phyloP scores from a whole-genome alignment of 2,888 invertebrate species.

The Hypselothyrea guttata region DNA sequence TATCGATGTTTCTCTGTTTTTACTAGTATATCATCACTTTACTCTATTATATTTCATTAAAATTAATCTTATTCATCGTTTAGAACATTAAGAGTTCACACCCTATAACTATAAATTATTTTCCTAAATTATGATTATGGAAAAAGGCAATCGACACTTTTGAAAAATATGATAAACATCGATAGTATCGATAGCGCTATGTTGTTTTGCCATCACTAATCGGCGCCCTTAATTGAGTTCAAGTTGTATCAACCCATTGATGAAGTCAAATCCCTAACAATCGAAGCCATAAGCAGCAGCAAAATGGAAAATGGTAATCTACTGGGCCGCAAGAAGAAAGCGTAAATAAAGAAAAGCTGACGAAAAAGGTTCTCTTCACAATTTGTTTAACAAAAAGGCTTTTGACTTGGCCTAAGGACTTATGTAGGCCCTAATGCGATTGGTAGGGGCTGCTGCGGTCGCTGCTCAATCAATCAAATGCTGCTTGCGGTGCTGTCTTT shows the following conservation, averaged over 20 bases:
- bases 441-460: not conserved
- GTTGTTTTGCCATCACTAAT: not conserved
- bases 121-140: no score
- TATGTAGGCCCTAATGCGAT: constrained; percentile 11
- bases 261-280: constrained; percentile 36
- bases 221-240: constrained; percentile 4
- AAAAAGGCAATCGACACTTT: no score
- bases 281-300: constrained; percentile 32
- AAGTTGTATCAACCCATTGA: constrained; percentile 38
- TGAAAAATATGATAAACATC: no score
- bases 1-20: no score
- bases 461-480: constrained; percentile 69
- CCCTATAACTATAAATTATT: no score
- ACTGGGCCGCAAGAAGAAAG: constrained; percentile 1
- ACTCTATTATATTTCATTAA: no score
- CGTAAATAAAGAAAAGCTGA: constrained; percentile 20
- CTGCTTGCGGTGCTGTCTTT: constrained; percentile 50
- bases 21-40: no score
- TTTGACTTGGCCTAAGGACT: constrained; percentile 56
- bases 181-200: no score
- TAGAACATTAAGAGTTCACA: no score
- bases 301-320: constrained; percentile 45
- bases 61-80: no score
- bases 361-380: constrained; percentile 42
- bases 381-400: constrained; percentile 75